phyloP scores from a whole-genome alignment of 2,113 vertebrate species.

The Alethe diademata region DNA sequence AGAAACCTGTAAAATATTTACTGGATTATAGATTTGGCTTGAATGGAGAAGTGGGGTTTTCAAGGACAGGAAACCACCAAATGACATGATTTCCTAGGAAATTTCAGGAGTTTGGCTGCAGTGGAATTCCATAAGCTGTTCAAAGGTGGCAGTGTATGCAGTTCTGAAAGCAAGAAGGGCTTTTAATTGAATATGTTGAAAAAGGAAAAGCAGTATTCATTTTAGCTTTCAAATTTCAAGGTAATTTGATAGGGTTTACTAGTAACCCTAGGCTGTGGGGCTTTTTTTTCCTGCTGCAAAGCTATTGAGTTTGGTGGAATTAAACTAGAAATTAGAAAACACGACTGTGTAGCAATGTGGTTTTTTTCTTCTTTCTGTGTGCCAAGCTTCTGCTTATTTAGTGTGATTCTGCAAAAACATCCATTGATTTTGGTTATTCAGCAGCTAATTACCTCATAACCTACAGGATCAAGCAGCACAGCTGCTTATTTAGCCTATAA shows the following conservation, averaged over 20 bases:
- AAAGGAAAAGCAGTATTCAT: not conserved
- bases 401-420: constrained; percentile 8
- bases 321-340: constrained; percentile 16
- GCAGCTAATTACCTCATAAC: constrained; percentile 34
- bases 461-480: constrained; percentile 3
- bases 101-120: not conserved
- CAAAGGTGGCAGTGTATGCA: not conserved
- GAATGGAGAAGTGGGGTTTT: not conserved
- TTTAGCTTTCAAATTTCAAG: constrained; percentile 6
- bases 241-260: not conserved
- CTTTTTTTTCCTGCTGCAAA: not conserved
- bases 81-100: not conserved
- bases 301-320: not conserved
- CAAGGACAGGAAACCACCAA: not conserved
- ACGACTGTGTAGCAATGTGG: not conserved
- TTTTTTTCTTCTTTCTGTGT: not conserved
- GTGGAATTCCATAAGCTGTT: not conserved
- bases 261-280: not conserved
- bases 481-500: not conserved
- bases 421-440: constrained; percentile 40
- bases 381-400: constrained; percentile 24
- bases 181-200: not conserved
- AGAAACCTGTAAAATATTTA: not conserved
- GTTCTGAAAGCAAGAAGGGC: not conserved
- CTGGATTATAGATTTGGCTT: not conserved